phyloP scores from a whole-genome alignment of 1,140 invertebrate species.

The Leptoteleia sp. region DNA sequence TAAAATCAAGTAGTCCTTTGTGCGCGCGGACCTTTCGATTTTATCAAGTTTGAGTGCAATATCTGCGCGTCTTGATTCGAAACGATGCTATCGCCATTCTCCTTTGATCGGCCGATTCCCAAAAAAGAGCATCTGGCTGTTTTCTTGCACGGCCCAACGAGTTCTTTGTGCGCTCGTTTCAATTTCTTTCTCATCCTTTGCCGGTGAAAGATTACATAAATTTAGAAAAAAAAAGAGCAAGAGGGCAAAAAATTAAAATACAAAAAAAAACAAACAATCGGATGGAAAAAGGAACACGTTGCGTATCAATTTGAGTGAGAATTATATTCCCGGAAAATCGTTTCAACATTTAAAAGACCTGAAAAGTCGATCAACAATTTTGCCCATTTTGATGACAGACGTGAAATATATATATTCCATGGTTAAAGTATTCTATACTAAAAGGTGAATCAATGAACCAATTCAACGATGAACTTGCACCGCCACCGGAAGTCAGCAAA shows the following conservation, averaged over 20 bases:
- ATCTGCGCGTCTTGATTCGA: slow-evolving; percentile 57
- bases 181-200: slow-evolving; percentile 68
- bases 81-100: slow-evolving; percentile 67
- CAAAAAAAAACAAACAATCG: no score
- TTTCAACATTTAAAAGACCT: no score
- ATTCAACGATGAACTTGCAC: slow-evolving; percentile 46
- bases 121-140: slow-evolving; percentile 78
- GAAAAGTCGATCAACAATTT: no score
- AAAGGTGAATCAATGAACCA: slow-evolving; percentile 37
- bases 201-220: slow-evolving; percentile 28
- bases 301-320: no score
- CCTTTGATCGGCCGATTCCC: slow-evolving; percentile 68
- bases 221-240: slow-evolving; percentile 7
- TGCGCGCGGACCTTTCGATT: slow-evolving; percentile 60
- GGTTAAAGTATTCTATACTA: not conserved
- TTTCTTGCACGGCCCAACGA: slow-evolving; percentile 69
- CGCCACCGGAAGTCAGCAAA: slow-evolving; percentile 58
- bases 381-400: no score
- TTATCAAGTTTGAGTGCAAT: slow-evolving; percentile 61
- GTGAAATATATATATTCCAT: no score
- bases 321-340: no score
- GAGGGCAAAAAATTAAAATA: not conserved
- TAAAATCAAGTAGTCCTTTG: slow-evolving; percentile 68
- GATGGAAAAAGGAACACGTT: no score
- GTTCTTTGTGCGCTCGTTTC: slow-evolving; percentile 69